Evolutionary conservation across 1,140 invertebrate genomes (phyloP).

Genomic region (Scylla paramamosain): DNA sequence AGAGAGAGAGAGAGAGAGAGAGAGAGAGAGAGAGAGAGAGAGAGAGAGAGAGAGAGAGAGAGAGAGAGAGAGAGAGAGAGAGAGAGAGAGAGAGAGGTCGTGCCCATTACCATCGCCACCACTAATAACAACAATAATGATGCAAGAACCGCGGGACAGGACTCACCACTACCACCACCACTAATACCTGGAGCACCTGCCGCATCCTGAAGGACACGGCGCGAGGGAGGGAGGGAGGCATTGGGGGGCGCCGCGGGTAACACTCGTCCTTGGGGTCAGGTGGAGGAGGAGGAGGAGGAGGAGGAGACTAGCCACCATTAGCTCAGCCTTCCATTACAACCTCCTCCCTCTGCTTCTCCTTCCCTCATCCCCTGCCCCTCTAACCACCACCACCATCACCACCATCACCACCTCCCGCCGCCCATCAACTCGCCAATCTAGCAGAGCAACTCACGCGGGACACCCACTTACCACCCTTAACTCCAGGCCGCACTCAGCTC

Average conservation of each 20-base stretch:
- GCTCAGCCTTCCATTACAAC: neutral
- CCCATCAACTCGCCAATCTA: conserved; percentile 51
- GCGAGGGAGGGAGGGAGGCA: neutral
- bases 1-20: too few species aligned
- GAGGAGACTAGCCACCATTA: neutral
- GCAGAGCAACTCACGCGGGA: conserved; percentile 43
- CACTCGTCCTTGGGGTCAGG: neutral
- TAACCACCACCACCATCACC: neutral
- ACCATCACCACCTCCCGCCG: neutral
- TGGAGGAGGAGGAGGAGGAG: neutral
- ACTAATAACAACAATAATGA: conserved; percentile 16
- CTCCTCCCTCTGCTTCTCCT: neutral
- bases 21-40: too few species aligned
- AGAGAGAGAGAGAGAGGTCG: neutral
- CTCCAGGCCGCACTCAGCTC: neutral
- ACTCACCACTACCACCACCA: neutral
- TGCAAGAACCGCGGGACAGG: neutral
- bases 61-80: neutral
- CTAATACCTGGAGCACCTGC: neutral
- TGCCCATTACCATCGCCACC: neutral
- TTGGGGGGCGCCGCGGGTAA: neutral
- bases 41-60: too few species aligned
- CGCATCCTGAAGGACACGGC: neutral
- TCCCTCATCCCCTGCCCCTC: neutral
- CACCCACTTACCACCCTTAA: conserved; percentile 27